phyloP scores from a whole-genome alignment of 2,113 vertebrate species.

The Osmerus eperlanus region DNA sequence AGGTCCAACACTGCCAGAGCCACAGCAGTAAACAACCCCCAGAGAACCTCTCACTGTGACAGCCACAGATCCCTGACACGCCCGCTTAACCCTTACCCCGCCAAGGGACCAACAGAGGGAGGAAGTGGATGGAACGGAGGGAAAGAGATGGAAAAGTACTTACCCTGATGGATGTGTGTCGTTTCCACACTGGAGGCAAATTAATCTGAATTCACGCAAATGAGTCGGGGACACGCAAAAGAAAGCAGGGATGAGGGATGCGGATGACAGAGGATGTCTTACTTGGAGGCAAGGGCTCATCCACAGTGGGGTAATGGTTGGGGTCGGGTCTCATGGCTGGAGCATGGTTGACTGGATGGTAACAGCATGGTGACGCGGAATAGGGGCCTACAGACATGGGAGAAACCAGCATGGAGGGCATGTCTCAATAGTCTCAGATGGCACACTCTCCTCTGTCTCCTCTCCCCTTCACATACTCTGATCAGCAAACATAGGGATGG shows the following conservation, averaged over 20 bases:
- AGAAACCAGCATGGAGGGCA: slow-evolving; percentile 4
- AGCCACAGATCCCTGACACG: too few species aligned
- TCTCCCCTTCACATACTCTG: not conserved
- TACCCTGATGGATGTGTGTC: not conserved
- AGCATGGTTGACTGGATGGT: slow-evolving; percentile 87
- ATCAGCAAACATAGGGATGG: not conserved
- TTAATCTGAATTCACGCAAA: not conserved
- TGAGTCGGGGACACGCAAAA: not conserved
- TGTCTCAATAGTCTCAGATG: not conserved
- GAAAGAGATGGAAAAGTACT: not conserved
- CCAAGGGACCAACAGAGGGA: not conserved
- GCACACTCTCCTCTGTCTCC: not conserved
- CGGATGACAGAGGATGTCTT: slow-evolving; percentile 73
- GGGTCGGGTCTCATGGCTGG: slow-evolving; percentile 92
- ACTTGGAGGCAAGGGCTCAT: slow-evolving; percentile 98
- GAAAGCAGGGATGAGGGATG: slow-evolving; percentile 50
- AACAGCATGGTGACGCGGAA: slow-evolving; percentile 78
- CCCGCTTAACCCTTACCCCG: too few species aligned
- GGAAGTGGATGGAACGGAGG: not conserved
- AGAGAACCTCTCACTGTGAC: not conserved
- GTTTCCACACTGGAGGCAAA: not conserved
- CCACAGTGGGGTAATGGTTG: slow-evolving; percentile 93
- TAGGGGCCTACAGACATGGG: not conserved
- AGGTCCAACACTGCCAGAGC: slow-evolving; percentile 13
- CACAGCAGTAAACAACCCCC: not conserved